Evolutionary conservation across 1,140 invertebrate species (phyloP).

Genomic region (Orussus abietinus): DNA sequence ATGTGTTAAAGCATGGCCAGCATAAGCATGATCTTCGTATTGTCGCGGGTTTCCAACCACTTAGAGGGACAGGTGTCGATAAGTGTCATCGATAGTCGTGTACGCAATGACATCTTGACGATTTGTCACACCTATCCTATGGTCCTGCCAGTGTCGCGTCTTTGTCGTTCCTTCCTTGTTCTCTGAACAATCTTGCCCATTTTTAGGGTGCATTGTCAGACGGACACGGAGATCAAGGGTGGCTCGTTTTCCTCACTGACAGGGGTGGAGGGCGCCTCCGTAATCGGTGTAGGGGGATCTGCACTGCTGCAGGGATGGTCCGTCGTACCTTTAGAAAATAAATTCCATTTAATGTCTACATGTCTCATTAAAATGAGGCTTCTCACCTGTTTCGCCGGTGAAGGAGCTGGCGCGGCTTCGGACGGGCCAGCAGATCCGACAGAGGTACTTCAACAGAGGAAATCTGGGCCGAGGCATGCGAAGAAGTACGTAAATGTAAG

Average conservation of each 20-base stretch:
- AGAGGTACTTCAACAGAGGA: slow-evolving; percentile 41
- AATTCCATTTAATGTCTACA: slow-evolving; percentile 5
- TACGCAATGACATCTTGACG: too few species aligned
- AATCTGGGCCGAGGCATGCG: slow-evolving; percentile 47
- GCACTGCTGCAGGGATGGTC: slow-evolving; percentile 43
- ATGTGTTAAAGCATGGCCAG: background rate
- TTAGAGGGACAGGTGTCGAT: too few species aligned
- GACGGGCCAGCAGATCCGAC: slow-evolving; percentile 39
- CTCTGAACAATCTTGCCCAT: background rate
- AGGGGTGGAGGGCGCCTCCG: slow-evolving; percentile 45
- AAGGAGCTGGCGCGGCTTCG: slow-evolving; percentile 42
- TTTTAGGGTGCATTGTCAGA: slow-evolving; percentile 23
- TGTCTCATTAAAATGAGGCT: background rate
- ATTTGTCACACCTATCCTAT: background rate
- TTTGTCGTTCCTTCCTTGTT: slow-evolving; percentile 1
- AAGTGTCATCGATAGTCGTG: slow-evolving; percentile 1
- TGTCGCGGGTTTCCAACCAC: too few species aligned
- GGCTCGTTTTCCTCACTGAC: slow-evolving; percentile 40
- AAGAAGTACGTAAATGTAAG: slow-evolving; percentile 76
- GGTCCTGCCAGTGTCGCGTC: background rate
- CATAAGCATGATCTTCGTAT: background rate
- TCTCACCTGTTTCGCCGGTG: slow-evolving; percentile 28
- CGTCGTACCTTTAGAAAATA: slow-evolving; percentile 28
- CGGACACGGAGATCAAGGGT: slow-evolving; percentile 30
- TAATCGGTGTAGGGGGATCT: slow-evolving; percentile 47